phyloP scores from a whole-genome alignment of 2,113 vertebrate genomes.

The Stegastes partitus region DNA sequence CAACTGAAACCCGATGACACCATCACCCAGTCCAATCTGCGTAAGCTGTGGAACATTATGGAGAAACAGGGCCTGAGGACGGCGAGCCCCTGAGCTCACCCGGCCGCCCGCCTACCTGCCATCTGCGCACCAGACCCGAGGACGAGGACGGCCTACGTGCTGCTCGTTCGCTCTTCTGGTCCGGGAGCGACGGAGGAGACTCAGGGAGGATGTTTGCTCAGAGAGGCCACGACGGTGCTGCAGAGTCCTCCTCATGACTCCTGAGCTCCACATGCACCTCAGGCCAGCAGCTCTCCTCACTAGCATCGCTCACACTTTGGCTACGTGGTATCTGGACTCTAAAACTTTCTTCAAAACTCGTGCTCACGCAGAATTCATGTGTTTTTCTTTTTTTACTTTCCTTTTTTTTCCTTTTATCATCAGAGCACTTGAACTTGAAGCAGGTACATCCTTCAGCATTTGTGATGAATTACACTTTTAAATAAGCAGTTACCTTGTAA shows the following conservation, averaged over 20 bases:
- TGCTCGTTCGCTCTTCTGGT: constrained; percentile 28
- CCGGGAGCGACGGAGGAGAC: constrained; percentile 44
- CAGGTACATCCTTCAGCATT: constrained; percentile 77
- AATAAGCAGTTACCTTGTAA: constrained; percentile 44
- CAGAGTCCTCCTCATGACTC: constrained; percentile 47
- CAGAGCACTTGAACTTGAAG: constrained; percentile 79
- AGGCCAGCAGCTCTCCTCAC: constrained; percentile 55
- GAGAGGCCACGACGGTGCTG: constrained; percentile 33
- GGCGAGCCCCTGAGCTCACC: constrained; percentile 86
- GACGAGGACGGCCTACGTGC: constrained; percentile 4
- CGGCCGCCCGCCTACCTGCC: constrained; percentile 29
- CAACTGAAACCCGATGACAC: constrained; percentile 95
- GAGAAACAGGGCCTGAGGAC: constrained; percentile 98
- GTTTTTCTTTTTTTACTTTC: constrained; percentile 7
- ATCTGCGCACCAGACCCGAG: constrained; percentile 50
- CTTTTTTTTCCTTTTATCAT: constrained; percentile 31
- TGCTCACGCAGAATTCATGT: constrained; percentile 30
- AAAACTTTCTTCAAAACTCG: constrained; percentile 36
- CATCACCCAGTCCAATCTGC: constrained; percentile 98
- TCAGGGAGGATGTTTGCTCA: constrained; percentile 63
- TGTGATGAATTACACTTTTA: constrained; percentile 49
- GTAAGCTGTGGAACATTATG: constrained; percentile 99
- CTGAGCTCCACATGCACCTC: constrained; percentile 64
- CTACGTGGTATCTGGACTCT: constrained; percentile 54
- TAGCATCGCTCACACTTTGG: constrained; percentile 53